A percentile compares a stretch with the other conserved stretches of the same genome.
phyloP scores from a whole-genome alignment of 2,797 vertebrate genomes.

The Mus caroli region DNA sequence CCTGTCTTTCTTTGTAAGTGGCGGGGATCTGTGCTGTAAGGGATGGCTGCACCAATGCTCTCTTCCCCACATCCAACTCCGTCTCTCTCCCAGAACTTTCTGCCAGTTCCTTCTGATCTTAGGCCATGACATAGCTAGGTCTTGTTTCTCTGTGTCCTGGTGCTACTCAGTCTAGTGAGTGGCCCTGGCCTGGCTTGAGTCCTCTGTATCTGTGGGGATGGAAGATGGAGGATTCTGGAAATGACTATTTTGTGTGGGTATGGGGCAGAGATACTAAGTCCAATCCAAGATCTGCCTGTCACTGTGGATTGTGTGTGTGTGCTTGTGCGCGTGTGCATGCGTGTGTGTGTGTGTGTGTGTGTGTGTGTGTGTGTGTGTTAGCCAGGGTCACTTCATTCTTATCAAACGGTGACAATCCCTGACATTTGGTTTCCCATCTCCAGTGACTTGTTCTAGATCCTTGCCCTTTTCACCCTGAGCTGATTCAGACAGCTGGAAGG shows the following conservation, averaged over 20 bases:
- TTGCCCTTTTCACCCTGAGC: background rate
- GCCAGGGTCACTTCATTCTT: background rate
- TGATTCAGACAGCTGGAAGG: background rate
- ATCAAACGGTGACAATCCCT: background rate
- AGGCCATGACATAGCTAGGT: background rate
- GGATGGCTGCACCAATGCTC: background rate
- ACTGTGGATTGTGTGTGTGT: background rate
- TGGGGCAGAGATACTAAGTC: background rate
- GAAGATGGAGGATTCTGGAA: constrained; percentile 16
- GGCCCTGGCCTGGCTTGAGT: background rate
- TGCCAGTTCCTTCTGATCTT: background rate
- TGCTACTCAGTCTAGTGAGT: background rate
- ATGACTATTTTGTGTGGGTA: background rate
- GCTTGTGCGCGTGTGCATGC: too few relatives aligned
- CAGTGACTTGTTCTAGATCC: background rate
- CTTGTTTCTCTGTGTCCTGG: background rate
- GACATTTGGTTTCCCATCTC: background rate
- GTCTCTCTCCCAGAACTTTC: background rate
- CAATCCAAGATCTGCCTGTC: constrained; percentile 31
- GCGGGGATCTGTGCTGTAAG: background rate
- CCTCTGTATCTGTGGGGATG: constrained; percentile 18
- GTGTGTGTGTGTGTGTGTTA: background rate
- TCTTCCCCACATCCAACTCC: background rate
- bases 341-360: background rate
- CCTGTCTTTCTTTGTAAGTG: background rate